A percentile compares a stretch with the other conserved stretches of the same genome.
Evolutionary conservation across 2,888 invertebrate species (phyloP).

Genomic region (Rhamphomyia laevipes): DNA sequence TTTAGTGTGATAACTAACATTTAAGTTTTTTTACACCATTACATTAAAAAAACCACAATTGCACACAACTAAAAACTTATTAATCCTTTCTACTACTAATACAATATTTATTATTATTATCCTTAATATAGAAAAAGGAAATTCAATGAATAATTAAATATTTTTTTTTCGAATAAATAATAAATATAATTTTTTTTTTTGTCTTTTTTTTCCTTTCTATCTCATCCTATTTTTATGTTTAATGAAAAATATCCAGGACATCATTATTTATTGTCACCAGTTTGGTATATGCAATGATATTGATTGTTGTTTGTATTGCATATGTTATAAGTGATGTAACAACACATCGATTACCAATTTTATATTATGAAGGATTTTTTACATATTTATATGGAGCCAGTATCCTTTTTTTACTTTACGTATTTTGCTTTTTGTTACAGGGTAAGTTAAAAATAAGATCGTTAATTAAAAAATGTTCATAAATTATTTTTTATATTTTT

Average conservation of each 20-base stretch:
- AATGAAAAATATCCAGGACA: constrained; percentile 47
- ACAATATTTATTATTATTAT: no score
- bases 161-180: background rate
- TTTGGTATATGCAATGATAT: constrained; percentile 88
- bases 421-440: constrained; percentile 88
- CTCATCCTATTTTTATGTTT: no score
- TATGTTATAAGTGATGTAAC: constrained; percentile 92
- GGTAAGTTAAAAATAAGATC: constrained; percentile 38
- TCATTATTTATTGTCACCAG: constrained; percentile 92
- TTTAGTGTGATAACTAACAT: no score
- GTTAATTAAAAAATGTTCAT: no score
- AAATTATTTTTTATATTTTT: background rate
- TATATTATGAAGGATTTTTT: constrained; percentile 93
- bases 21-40: no score
- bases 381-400: constrained; percentile 88
- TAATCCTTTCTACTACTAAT: no score
- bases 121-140: background rate
- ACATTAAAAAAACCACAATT: no score
- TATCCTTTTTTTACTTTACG: constrained; percentile 84
- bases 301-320: constrained; percentile 86
- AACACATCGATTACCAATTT: constrained; percentile 80
- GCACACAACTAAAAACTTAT: no score
- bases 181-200: no score
- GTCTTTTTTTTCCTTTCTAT: no score
- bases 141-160: background rate